Percentiles rank a stretch among this genome's conserved stretches.
These are phyloP conservation scores for Drosophila meridiana DNA, from an alignment of 2,888 invertebrate genomes.

Conservation along the genomic window DNA sequence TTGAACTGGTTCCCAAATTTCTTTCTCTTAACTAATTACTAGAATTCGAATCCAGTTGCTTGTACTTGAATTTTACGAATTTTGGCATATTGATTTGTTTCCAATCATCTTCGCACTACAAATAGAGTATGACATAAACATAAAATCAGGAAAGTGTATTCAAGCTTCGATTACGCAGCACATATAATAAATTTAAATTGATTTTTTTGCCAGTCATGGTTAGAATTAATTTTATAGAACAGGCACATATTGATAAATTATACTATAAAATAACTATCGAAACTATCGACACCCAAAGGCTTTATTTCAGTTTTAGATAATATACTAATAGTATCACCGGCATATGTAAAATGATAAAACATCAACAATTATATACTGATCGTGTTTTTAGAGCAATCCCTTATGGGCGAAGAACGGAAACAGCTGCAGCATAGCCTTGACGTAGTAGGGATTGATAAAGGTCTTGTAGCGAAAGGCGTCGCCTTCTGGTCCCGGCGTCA, in stretches of 20 bases:
- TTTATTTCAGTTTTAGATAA: slow-evolving; percentile 14
- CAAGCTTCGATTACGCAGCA: not conserved
- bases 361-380: not conserved
- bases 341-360: not conserved
- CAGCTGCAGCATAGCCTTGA: slow-evolving; percentile 72
- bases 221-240: slow-evolving; percentile 1
- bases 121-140: not conserved
- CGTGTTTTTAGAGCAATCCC: slow-evolving; percentile 54
- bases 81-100: not conserved
- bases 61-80: not conserved
- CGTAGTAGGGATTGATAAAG: slow-evolving; percentile 69
- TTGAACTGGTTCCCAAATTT: rapidly evolving
- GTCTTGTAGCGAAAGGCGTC: slow-evolving; percentile 61
- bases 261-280: not conserved
- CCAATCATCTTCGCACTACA: not conserved
- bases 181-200: slow-evolving; percentile 6
- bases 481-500: slow-evolving; percentile 61
- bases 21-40: not conserved
- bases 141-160: slow-evolving; percentile 1
- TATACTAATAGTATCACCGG: slow-evolving; percentile 2
- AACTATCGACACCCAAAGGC: not conserved
- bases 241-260: not conserved
- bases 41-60: not conserved
- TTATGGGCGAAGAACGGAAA: slow-evolving; percentile 79
- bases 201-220: slow-evolving; percentile 25